Base-by-base conservation (phyloP, 2,797 vertebrate genomes). In the Microctenopoma steveboyesi region DNA sequence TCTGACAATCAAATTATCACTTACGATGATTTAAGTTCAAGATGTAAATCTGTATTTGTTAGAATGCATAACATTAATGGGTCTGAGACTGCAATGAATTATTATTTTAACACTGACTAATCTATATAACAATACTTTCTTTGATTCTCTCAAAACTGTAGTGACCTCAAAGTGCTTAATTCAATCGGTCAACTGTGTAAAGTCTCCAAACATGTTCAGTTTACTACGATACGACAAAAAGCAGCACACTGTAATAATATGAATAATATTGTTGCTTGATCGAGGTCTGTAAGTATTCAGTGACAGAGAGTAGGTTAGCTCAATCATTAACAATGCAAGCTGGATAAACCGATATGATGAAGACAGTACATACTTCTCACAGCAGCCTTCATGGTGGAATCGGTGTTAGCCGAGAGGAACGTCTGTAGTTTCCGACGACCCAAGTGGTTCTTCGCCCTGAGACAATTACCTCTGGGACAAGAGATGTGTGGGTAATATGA, bases 281-380 rank as follows among this genome's bases (percentile, higher is more conserved):
- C 37, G 12, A 39, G 2, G 11, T 12, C 37, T 48, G 4, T 42
- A 4, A 15, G 5, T 42, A 14, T 5, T 42, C 1, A 14, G 5
- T 42, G 40, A 42, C 40, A 14, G 40, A 14, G 4, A 14, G 4
- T 3, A 13, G 4, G 7, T 10, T 11, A 39, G 37, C 37, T 39
- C 37, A 12, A 12, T 4, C 15, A 42, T 42, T 15, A 42, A 14
- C 40, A 14, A 42, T 14, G 14, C 40, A 15, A 42, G 37, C 37
- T 16, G 10, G 12, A 14, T 14, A 37, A 15, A 2, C 30, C 30
- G 30, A 33, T 33, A 1, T 49, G 6, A 37, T 40, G 0, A 18
- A 22, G 66, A 25, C 25, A 53, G n/a, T 3, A 25, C 81, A 22
- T 67, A 95, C 94, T 84, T 89, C 92, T 93, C 52, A 89, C 84